Conservation (phyloP, 2,113 vertebrate genomes). For the Typhlomys cinereus region DNA sequence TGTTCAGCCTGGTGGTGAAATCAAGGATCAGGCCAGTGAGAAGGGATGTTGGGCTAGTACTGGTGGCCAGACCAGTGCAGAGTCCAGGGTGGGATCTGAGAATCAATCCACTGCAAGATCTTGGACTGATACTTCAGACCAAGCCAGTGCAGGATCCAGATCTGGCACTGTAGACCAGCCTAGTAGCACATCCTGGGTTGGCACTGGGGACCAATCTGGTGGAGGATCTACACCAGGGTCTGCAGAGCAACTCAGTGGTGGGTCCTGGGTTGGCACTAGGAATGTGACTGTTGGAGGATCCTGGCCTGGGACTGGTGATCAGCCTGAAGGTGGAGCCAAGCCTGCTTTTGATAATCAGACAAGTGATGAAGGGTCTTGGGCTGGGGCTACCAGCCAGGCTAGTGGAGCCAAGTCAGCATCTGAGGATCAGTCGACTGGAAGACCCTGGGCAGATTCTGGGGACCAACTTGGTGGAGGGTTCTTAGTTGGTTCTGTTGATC, state of each 20-base stretch:
- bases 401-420: slow-evolving; percentile 33
- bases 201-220: slow-evolving; percentile 33
- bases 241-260: slow-evolving; percentile 32
- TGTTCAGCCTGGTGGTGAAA: background rate
- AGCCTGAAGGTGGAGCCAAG: slow-evolving; percentile 40
- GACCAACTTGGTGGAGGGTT: slow-evolving; percentile 43
- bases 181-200: slow-evolving; percentile 21
- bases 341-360: slow-evolving; percentile 42
- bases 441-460: slow-evolving; percentile 48
- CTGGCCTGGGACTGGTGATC: slow-evolving; percentile 42
- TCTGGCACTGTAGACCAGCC: slow-evolving; percentile 20
- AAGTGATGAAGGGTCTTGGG: slow-evolving; percentile 21
- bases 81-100: slow-evolving; percentile 1
- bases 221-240: background rate
- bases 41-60: slow-evolving; percentile 56
- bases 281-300: slow-evolving; percentile 26
- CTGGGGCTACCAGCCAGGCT: slow-evolving; percentile 7
- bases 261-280: slow-evolving; percentile 27
- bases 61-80: slow-evolving; percentile 30
- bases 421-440: slow-evolving; percentile 41
- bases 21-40: slow-evolving; percentile 56
- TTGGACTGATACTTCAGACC: background rate
- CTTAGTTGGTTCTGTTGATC: slow-evolving; percentile 32
- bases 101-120: slow-evolving; percentile 8
- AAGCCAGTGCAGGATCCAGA: slow-evolving; percentile 20